These are phyloP conservation scores for Drosophila mulleri DNA, from an alignment of 2,888 invertebrate genomes.

Conservation along the genomic window DNA sequence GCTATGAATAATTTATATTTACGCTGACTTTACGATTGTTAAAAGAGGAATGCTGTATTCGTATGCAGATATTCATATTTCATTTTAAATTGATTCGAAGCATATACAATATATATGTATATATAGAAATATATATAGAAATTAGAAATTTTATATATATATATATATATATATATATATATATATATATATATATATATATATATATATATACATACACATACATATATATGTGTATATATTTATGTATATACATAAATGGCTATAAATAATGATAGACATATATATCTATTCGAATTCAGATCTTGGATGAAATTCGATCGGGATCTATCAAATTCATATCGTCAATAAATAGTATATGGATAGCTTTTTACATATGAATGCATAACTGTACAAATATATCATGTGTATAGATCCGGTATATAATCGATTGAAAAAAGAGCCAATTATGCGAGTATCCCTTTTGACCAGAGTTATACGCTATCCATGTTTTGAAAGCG, in stretches of 20 bases:
- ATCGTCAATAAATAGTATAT: conserved; percentile 5
- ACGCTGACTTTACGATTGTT: too few species aligned
- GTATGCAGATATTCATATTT: not conserved
- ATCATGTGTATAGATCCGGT: conserved; percentile 9
- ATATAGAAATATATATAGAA: too few species aligned
- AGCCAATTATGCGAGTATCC: conserved; percentile 23
- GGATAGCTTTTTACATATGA: conserved; percentile 6
- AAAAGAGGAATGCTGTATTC: not conserved
- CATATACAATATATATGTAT: too few species aligned
- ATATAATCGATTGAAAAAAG: conserved; percentile 9
- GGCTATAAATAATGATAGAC: not conserved
- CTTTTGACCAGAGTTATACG: not conserved
- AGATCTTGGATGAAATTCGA: conserved; percentile 20
- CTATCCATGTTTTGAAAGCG: not conserved
- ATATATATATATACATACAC: too few species aligned
- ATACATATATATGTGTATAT: too few species aligned
- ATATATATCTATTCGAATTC: conserved; percentile 18
- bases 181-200: too few species aligned
- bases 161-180: too few species aligned
- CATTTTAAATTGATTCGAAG: not conserved
- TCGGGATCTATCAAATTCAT: not conserved
- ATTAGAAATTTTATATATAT: too few species aligned
- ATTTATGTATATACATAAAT: not conserved
- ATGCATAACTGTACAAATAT: conserved; percentile 3
- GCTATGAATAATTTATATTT: too few species aligned